Base-by-base conservation (phyloP, 2,888 invertebrate species). In the Odontocolon sp. region DNA sequence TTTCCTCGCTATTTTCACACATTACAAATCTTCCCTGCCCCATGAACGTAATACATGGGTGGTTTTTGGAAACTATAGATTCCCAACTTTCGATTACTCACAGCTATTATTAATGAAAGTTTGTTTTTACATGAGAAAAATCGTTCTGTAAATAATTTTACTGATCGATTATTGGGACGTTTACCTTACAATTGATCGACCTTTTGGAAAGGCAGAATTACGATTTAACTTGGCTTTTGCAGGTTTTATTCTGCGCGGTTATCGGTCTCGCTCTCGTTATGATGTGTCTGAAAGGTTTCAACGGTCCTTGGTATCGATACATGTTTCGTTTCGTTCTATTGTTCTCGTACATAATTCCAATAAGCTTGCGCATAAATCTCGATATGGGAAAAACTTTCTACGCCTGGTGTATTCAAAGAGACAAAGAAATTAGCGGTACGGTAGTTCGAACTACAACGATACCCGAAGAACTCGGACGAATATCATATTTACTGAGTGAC, bases 381-480 rank as follows among this genome's bases (percentile, higher is more conserved):
- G 99, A 99, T 87, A 97, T 99, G 97, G 99, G 99, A 0, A 99
- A 99, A 91, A 96, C 96, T 0, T 98, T 96, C 88, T 99, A 99
- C 91, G 97, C 99, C 0, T 99, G 97, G 96, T 95, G 96, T 82
- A 99, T 99, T 85, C 97, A 98, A 86, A 93, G 96, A 70, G 99
- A 99, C 91, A 94, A 96, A 66, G 94, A 96, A 83, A 98, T 99
- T 82, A 94, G 95, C 78, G 98, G 97, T 21, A 98, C 99, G 0
- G 97, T 98, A 6, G 99, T 99, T 76, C 93, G 99, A 4, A 98
- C 98, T 66, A 99, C 99, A 1, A 99, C 99, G 2, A 99, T 99
- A 82, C 98, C 99, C 0, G 99, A 99, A 91, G 99, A 99, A 91
- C 91, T 99, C 67, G 99, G 99, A 0, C 92, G 99, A 72, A 97